phyloP scores from a whole-genome alignment of 2,888 invertebrate species.

The Chironomus tentans region DNA sequence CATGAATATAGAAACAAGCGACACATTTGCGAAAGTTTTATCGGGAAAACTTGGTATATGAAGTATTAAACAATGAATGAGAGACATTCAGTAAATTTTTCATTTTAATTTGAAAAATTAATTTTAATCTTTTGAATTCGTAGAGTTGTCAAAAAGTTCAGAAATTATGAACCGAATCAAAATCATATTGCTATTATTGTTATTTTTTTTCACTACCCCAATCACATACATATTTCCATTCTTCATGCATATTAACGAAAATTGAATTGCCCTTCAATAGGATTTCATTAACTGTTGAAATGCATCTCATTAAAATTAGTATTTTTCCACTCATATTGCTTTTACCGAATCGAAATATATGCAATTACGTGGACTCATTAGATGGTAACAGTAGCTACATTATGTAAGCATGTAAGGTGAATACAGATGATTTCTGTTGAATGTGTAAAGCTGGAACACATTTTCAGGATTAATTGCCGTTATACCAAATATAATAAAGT shows the following conservation, averaged over 20 bases:
- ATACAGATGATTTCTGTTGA: not conserved
- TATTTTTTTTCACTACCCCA: constrained; percentile 3
- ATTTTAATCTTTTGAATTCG: too few relatives aligned
- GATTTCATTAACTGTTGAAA: not conserved
- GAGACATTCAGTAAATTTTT: too few relatives aligned
- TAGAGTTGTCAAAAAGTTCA: too few relatives aligned
- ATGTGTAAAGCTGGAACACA: not conserved
- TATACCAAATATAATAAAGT: not conserved
- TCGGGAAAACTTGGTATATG: too few relatives aligned
- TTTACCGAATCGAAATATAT: not conserved
- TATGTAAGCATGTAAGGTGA: too few relatives aligned
- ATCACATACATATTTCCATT: not conserved
- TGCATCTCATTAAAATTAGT: constrained; percentile 27
- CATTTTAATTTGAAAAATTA: too few relatives aligned
- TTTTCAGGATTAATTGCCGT: constrained; percentile 20
- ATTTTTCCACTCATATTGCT: constrained; percentile 1
- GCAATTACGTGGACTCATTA: not conserved
- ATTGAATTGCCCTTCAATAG: constrained; percentile 22
- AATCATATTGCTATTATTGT: not conserved
- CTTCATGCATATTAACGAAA: not conserved
- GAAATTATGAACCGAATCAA: constrained; percentile 10
- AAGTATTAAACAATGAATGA: too few relatives aligned
- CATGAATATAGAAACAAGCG: not conserved
- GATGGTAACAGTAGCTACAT: not conserved
- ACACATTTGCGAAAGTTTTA: not conserved